Percentiles rank a stretch among this genome's conserved stretches.
Evolutionary conservation across 2,113 vertebrate genomes (phyloP).

Genomic region (Pithys albifrons): DNA sequence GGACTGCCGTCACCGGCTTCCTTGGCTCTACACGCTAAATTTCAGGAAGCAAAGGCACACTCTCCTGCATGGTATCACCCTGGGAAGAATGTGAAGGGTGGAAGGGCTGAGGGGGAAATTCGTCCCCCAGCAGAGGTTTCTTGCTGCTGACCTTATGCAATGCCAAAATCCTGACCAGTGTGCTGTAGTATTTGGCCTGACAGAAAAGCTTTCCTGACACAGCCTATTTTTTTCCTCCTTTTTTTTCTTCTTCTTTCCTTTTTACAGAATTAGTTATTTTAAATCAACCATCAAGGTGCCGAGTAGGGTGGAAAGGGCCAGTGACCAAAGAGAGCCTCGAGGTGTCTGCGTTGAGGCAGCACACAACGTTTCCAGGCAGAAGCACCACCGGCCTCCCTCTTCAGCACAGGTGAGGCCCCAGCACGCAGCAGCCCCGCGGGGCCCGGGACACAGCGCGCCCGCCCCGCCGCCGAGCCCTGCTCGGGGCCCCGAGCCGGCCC

Average conservation of each 20-base stretch:
- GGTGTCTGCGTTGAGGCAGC: no score
- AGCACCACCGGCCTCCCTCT: neutral
- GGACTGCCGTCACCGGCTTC: neutral
- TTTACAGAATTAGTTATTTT: neutral
- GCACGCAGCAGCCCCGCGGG: neutral
- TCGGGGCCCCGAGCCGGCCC: neutral
- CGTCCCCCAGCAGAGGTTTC: neutral
- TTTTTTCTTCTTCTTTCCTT: neutral
- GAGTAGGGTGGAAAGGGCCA: neutral
- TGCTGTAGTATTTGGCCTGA: fast-evolving
- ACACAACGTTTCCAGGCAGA: neutral
- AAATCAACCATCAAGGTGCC: fast-evolving
- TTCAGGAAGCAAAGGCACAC: neutral
- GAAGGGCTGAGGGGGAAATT: fast-evolving
- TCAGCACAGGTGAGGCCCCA: neutral
- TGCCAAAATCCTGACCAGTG: neutral
- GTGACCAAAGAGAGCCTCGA: neutral
- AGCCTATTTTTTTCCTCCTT: neutral
- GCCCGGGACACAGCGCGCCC: fast-evolving
- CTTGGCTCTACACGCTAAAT: no score
- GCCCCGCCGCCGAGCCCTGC: neutral
- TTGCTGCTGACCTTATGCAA: neutral
- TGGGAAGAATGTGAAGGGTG: fast-evolving
- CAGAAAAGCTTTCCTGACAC: neutral
- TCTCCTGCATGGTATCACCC: fast-evolving